These are phyloP conservation scores for Lepidochrysops patricia DNA, from an alignment of 2,888 invertebrate species.

Conservation along the genomic window DNA sequence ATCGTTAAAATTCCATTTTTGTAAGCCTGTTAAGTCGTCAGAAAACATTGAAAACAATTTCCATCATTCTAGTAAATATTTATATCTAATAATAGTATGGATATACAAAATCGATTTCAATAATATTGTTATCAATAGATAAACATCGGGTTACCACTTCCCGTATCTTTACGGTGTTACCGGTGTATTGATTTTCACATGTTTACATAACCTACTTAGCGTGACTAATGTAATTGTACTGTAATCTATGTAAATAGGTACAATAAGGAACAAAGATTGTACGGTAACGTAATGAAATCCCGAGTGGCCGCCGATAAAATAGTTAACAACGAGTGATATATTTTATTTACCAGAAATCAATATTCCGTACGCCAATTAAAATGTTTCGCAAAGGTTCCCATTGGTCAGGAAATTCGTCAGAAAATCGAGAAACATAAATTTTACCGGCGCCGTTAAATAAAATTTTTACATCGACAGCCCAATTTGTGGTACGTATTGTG, in stretches of 20 bases:
- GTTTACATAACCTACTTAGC: slow-evolving; percentile 1
- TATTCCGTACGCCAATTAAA: background rate
- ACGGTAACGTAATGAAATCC: background rate
- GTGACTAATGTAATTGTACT: background rate
- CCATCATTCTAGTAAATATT: too few species aligned
- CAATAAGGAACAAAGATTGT: background rate
- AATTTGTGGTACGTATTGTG: background rate
- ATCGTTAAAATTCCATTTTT: too few species aligned
- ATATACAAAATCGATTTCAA: background rate
- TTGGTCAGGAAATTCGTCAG: background rate
- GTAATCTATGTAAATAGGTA: background rate
- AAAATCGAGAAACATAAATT: background rate
- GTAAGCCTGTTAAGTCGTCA: too few species aligned
- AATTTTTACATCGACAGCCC: background rate
- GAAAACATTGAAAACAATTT: too few species aligned
- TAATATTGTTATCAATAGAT: background rate
- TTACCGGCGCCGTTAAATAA: background rate
- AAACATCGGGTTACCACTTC: background rate
- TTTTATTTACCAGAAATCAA: background rate
- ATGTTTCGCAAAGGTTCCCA: background rate
- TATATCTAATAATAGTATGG: too few species aligned
- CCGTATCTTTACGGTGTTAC: slow-evolving; percentile 1
- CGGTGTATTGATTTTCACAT: slow-evolving; percentile 8
- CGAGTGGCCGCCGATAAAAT: background rate
- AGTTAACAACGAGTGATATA: background rate